A percentile compares a stretch with the other conserved stretches of the same genome.
Evolutionary conservation across 2,797 vertebrate species (phyloP).

Genomic region (Lepus townsendii): DNA sequence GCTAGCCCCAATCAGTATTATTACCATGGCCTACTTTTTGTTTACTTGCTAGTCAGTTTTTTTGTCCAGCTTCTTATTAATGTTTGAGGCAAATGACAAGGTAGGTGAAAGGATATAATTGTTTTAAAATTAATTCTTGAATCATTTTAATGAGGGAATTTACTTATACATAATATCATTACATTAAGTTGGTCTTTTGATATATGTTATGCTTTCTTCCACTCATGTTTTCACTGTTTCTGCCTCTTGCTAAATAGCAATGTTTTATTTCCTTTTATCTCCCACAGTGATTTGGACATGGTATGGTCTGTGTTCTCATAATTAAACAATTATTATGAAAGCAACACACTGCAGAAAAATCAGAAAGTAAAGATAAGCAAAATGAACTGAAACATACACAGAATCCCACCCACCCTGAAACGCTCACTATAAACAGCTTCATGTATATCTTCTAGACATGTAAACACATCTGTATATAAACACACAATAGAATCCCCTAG

Average conservation of each 20-base stretch:
- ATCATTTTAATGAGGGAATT: background rate
- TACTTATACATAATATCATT: background rate
- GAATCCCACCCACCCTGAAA: background rate
- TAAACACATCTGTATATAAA: background rate
- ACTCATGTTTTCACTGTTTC: background rate
- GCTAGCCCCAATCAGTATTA: background rate
- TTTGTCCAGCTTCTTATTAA: conserved; percentile 11
- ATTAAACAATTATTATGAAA: conserved; percentile 41
- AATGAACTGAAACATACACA: conserved; percentile 25
- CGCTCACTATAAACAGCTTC: background rate
- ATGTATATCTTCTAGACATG: background rate
- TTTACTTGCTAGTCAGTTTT: background rate
- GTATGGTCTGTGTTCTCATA: background rate
- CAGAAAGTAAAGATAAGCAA: conserved; percentile 46
- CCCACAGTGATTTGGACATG: conserved; percentile 33
- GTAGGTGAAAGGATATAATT: background rate
- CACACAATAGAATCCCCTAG: background rate
- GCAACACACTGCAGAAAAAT: conserved; percentile 14
- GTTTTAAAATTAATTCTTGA: background rate
- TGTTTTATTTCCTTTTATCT: conserved; percentile 39
- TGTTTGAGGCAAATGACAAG: conserved; percentile 26
- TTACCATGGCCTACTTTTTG: background rate
- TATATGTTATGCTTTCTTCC: background rate
- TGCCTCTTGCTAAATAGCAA: background rate
- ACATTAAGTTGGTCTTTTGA: background rate